Percentiles rank a stretch among this genome's conserved stretches.
Conservation (phyloP, 2,888 invertebrate species). For the Liodrosophila aerea region DNA sequence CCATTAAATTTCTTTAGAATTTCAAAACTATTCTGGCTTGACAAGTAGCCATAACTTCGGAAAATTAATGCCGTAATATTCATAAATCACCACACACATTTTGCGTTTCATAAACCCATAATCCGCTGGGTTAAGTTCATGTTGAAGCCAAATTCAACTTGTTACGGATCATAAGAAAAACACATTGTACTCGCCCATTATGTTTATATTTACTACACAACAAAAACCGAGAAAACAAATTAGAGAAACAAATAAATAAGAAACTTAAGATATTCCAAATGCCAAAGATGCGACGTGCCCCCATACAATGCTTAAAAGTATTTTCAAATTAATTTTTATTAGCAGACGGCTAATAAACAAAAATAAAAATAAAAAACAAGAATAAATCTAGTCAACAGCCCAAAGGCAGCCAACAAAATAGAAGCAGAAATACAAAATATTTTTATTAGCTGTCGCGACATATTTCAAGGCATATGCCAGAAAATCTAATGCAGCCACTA, state of each 20-base stretch:
- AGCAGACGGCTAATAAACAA: constrained; percentile 70
- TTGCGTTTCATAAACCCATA: constrained; percentile 52
- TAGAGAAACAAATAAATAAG: constrained; percentile 73
- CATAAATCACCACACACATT: constrained; percentile 65
- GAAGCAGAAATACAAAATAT: constrained; percentile 39
- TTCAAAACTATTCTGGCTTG: constrained; percentile 35
- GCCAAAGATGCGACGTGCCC: constrained; percentile 39
- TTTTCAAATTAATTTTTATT: constrained; percentile 78
- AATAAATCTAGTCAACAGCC: constrained; percentile 61
- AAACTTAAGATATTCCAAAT: constrained; percentile 58
- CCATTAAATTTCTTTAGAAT: constrained; percentile 25
- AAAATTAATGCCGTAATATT: constrained; percentile 41
- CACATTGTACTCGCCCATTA: constrained; percentile 52
- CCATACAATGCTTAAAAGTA: constrained; percentile 60
- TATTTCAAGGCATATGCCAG: constrained; percentile 67
- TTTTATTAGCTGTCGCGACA: constrained; percentile 78
- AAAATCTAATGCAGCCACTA: constrained; percentile 60
- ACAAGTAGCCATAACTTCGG: constrained; percentile 37
- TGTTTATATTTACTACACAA: constrained; percentile 55
- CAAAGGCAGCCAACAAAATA: constrained; percentile 10
- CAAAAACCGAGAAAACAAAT: constrained; percentile 30
- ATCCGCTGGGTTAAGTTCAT: constrained; percentile 40
- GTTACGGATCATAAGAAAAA: constrained; percentile 51
- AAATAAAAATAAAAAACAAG: constrained; percentile 41
- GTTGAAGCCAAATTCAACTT: constrained; percentile 36